Conservation (phyloP, 2,113 vertebrate genomes). For the Channa maculata region DNA sequence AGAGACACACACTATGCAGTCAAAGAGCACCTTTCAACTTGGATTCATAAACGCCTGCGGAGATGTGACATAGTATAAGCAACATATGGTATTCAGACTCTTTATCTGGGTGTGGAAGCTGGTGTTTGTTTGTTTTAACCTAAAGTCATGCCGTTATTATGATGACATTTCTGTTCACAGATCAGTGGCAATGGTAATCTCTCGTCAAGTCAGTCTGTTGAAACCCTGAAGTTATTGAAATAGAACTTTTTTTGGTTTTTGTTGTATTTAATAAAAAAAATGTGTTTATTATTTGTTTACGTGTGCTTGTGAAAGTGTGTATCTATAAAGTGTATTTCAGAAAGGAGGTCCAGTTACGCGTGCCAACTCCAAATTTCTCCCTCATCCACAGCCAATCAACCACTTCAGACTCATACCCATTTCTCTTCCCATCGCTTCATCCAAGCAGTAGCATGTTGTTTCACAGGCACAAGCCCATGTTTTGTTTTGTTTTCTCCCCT, state of each 20-base stretch:
- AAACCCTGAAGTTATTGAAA: slow-evolving; percentile 29
- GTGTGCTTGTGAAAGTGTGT: background rate
- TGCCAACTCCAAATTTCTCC: slow-evolving; percentile 10
- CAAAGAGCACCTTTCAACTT: slow-evolving; percentile 27
- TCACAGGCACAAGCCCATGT: slow-evolving; percentile 75
- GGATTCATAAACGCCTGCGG: slow-evolving; percentile 29
- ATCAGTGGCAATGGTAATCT: slow-evolving; percentile 18
- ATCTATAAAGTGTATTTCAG: slow-evolving; percentile 21
- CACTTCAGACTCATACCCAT: slow-evolving; percentile 57
- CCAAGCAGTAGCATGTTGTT: slow-evolving; percentile 72
- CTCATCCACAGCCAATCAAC: slow-evolving; percentile 26
- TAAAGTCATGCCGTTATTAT: slow-evolving; percentile 1
- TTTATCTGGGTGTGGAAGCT: slow-evolving; percentile 10
- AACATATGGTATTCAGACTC: slow-evolving; percentile 16
- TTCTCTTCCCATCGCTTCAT: slow-evolving; percentile 70
- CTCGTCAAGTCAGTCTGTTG: slow-evolving; percentile 5
- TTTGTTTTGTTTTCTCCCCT: slow-evolving; percentile 80
- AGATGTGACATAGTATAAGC: slow-evolving; percentile 1
- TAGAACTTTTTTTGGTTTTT: slow-evolving; percentile 15
- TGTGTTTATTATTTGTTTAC: slow-evolving; percentile 2
- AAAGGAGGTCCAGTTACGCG: slow-evolving; percentile 1
- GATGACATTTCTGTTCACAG: background rate
- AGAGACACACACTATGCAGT: slow-evolving; percentile 46
- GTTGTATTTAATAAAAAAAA: slow-evolving; percentile 1
- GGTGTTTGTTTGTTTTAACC: slow-evolving; percentile 32